Evolutionary conservation across 2,888 invertebrate genomes (phyloP), one percentile per base, ranked within the genome.

Genomic region (Unio delphinus): DNA sequence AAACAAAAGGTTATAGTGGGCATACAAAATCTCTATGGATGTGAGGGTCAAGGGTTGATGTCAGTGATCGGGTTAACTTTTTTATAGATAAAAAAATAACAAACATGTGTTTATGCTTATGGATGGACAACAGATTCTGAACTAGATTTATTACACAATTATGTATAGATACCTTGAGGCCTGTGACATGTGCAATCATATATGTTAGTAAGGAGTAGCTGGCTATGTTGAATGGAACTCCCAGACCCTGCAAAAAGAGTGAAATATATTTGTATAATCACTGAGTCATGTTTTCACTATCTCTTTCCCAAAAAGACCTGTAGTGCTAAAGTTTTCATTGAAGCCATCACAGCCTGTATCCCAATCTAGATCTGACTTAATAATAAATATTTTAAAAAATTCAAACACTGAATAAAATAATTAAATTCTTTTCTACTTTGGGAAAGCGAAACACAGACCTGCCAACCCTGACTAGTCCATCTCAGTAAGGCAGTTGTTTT

Each of bases 161-260:
- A 45, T 55, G 15, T 34, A n/a, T 55, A 86, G 82, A 84, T 87
- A 95, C 95, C 92, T 96, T 94, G 61, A 98, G 91, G 62, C 93
- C 94, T n/a, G 97, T 96, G 28, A 99, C 93, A 87, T 98, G 96
- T 34, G 99, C 98, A 79, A 99, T 94, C 97, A 99, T 98, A 84
- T 94, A 95, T 4, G 97, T 98, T 4, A 99, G 92, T 54, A 99
- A 90, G 1, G 98, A 93, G 90, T 99, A 99, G 83, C 98, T 98
- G 64, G 99, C 98, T 82, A 99, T 97, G 90, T 99, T 99, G 90
- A 99, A 99, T 18, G 98, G 98, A 0, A 98, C 97, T n/a, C 99
- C 99, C 2, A 99, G 92, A 63, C 92, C 92, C 91, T 91, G 81
- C 15, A 81, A 81, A 65, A 57, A 57, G 75, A 66, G 5, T n/a